Evolutionary conservation across 2,797 vertebrate species (phyloP), one percentile per base, ranked within the genome.

Genomic region (Chelidonichthys spinosus): DNA sequence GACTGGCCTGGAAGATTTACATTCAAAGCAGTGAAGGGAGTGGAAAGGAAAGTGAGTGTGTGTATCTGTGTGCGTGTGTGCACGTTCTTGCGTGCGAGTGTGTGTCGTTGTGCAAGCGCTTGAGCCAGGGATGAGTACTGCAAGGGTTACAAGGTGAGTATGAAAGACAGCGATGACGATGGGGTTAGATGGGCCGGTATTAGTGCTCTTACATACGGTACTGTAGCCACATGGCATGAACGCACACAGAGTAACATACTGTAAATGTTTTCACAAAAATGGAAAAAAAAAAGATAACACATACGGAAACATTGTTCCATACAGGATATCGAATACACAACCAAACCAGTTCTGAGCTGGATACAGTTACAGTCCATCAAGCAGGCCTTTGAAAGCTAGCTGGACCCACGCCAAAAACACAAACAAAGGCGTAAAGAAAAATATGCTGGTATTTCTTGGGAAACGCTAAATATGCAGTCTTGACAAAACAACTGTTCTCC

Each of bases 1-100:
- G 15, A 52, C 63, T 88, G 88, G 85, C 88, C 90, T 90, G 78
- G 82, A 91, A 90, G 87, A 85, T 78, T 85, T 81, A 85, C 86
- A 90, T 85, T 83, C 73, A 89, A 17, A 54, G 25, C 33, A 33
- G 50, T 17, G 40, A 61, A 44, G 42, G 58, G 46, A 79, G 43
- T 49, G 65, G 36, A 65, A 63, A 67, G 42, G 54, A 72, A 60
- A 36, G 62, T 44, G 37, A 35, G 55, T 46, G 37, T 72, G 36
- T 44, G 54, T 55, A 35, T 61, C 18, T 59, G 43, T 60, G 35
- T 66, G 64, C 37, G 37, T 43, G 52, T 58, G 56, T 69, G 53
- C 36, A 15, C 65, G 58, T 8, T 42, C 53, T 42, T 50, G 39
- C 18, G 39, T 69, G 62, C 49, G 60, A 32, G 14, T 36, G 35